Base-by-base conservation (phyloP, 2,113 vertebrate species). In the Osmerus mordax region DNA sequence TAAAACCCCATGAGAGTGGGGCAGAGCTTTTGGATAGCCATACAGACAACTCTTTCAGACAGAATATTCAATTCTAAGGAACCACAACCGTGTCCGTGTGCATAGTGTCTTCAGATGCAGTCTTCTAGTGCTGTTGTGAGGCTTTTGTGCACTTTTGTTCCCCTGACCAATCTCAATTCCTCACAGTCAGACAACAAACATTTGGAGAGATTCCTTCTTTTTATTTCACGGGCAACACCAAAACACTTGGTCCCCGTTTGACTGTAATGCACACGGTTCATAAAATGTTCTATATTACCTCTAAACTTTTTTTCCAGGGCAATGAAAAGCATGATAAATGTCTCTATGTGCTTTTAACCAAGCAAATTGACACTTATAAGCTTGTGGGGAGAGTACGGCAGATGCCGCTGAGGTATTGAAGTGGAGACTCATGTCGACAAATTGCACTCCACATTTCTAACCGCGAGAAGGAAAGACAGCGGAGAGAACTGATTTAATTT, bases 341-440 rank as follows among this genome's bases (percentile, higher is more conserved):
- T 75, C 78, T 87, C 79, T 83, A 78, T 83, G 71, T 76, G 73
- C 88, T 86, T 77, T 80, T 81, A 87, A 66, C 81, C 25, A 56
- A 73, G 75, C 78, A 88, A 85, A 90, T 86, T 88, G 86, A 74
- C 83, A 71, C 84, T 89, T 83, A 81, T 85, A 89, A 78, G 80
- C 70, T 76, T 76, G 77, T 74, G 41, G 72, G 41, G 72, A 81
- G 83, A 86, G 72, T 71, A 78, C 75, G 77, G 81, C 84, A 85
- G 86, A 87, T 85, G 81, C 21, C 1, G 32, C 74, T 78, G 74
- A 88, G 80, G 77, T 69, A 76, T 83, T 47, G 67, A 82, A 84
- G 77, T 63, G 69, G 76, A 83, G 78, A 76, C 74, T 74, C 15
- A 23, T 65, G 79, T 69, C 52, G 71, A 79, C 56, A 83, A 86